Base-by-base conservation (phyloP, 2,888 invertebrate genomes). In the Cephalotes varians region DNA sequence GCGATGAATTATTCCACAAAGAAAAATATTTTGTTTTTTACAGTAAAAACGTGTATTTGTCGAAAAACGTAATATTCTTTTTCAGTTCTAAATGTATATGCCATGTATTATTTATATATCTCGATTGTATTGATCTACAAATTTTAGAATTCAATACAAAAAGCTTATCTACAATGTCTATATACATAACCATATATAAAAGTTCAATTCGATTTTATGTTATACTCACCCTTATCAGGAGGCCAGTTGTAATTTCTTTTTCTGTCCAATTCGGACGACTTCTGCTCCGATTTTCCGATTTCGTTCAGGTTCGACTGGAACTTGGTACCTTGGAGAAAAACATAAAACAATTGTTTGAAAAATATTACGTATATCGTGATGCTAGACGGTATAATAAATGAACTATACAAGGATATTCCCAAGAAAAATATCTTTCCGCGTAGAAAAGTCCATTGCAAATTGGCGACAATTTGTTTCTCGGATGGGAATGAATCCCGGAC, bases 221-320 rank as follows among this genome's bases (percentile, higher is more conserved):
- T 5, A 67, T 74, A 89, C 91, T 92, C 90, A 94, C 94, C 92
- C 67, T 89, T 92, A 72, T 91, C 90, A 51, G 93, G 88, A 58
- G 91, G 86, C 94, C 94, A 94, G 73, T 93, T 90, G 87, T 91
- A 92, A 85, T 92, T 93, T 82, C 91, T 92, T 88, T 93, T 93
- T 76, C 93, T 92, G 84, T 93, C 93, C 65, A 90, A 84, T 73
- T 93, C 92, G 65, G 87, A 91, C n/a, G 93, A 93, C 81, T 94
- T 94, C 84, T 94, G 95, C 88, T 95, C 95, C 72, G 95, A 95
- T 87, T 95, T 95, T 87, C 93, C 95, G 86, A 95, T 93, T 82
- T 95, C 94, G 88, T 94, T 95, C 79, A 95, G 91, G 88, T 94
- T 95, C 34, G 94, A 94, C 87, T 94, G 93, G 80, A 91, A 91